phyloP scores from a whole-genome alignment of 2,888 invertebrate genomes.

The Anorthoa munda region DNA sequence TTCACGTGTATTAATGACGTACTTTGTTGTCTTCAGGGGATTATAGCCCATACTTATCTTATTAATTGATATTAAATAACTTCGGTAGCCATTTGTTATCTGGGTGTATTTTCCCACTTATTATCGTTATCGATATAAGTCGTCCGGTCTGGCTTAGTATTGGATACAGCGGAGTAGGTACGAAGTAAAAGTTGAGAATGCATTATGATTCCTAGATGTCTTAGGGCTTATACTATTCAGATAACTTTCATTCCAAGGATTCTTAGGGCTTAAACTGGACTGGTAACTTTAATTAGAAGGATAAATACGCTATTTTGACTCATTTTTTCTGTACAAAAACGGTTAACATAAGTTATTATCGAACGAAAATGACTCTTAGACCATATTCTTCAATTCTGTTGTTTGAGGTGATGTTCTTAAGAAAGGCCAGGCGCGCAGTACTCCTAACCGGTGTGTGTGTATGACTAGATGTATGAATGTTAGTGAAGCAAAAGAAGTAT shows the following conservation, averaged over 20 bases:
- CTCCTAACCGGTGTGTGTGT: too few relatives aligned
- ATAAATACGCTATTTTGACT: not conserved
- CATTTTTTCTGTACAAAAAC: not conserved
- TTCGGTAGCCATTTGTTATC: constrained; percentile 8
- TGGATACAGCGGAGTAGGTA: constrained; percentile 3
- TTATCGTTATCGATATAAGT: constrained; percentile 46
- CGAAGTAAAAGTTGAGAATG: not conserved
- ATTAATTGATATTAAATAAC: constrained; percentile 18
- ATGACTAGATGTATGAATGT: too few relatives aligned
- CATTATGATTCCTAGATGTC: not conserved
- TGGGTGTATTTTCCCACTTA: constrained; percentile 19
- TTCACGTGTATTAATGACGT: constrained; percentile 11
- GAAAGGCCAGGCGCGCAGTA: too few relatives aligned
- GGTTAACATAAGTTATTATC: too few relatives aligned
- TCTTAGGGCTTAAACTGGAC: not conserved
- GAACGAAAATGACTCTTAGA: too few relatives aligned
- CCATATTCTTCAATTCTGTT: too few relatives aligned
- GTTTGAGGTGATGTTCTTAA: too few relatives aligned
- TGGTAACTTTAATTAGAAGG: not conserved
- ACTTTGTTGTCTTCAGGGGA: constrained; percentile 22
- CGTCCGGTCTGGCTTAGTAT: constrained; percentile 33
- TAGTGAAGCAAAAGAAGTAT: too few relatives aligned
- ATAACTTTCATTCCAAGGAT: not conserved
- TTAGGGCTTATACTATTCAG: not conserved
- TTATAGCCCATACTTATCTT: constrained; percentile 23